Percentiles rank a stretch among this genome's conserved stretches.
These are phyloP conservation scores for Corythornis madagascariensis DNA, from an alignment of 2,113 vertebrate species.

Conservation along the genomic window DNA sequence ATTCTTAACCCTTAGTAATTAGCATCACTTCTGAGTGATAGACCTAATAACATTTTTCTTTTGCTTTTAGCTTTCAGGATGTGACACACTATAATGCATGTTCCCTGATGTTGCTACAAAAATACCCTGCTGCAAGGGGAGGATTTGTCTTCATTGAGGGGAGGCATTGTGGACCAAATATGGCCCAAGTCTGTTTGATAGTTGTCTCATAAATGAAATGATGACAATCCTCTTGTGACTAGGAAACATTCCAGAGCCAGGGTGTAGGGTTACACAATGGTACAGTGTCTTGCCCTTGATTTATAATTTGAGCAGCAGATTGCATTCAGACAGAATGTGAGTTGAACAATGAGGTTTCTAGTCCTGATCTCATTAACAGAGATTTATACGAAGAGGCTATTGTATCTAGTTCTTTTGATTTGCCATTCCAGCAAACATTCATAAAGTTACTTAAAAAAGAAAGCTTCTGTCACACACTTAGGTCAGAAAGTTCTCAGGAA, in stretches of 20 bases:
- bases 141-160: not conserved
- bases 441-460: slow-evolving; percentile 57
- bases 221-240: slow-evolving; percentile 69
- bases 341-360: slow-evolving; percentile 66
- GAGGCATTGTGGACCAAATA: slow-evolving; percentile 15
- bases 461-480: slow-evolving; percentile 54
- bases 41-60: not conserved
- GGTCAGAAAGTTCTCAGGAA: slow-evolving; percentile 63
- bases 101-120: not conserved
- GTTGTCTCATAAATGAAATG: slow-evolving; percentile 45
- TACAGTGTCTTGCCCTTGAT: slow-evolving; percentile 69
- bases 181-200: slow-evolving; percentile 45
- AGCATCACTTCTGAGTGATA: not conserved
- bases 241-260: slow-evolving; percentile 60
- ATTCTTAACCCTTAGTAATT: not conserved
- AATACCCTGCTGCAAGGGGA: not conserved
- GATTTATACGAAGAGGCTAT: slow-evolving; percentile 69
- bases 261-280: slow-evolving; percentile 69
- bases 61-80: not conserved
- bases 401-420: slow-evolving; percentile 60
- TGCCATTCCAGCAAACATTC: slow-evolving; percentile 64
- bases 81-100: not conserved
- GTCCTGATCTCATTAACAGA: slow-evolving; percentile 68
- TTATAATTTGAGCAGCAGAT: slow-evolving; percentile 72
- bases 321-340: slow-evolving; percentile 63